Evolutionary conservation across 2,797 vertebrate species (phyloP), one percentile per base, ranked within the genome.

Genomic region (Threskiornis aethiopicus): DNA sequence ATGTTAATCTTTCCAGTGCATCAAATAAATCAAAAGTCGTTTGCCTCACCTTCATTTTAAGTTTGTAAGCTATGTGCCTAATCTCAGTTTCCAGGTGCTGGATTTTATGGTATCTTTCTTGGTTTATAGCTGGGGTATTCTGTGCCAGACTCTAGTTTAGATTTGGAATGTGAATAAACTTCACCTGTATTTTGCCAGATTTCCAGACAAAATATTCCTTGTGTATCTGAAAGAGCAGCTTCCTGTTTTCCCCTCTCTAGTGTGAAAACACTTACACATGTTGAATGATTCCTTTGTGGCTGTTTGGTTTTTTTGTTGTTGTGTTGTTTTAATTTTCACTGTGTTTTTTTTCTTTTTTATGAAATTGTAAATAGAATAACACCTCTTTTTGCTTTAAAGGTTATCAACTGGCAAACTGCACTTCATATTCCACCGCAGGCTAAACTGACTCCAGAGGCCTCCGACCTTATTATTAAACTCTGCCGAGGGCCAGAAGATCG

Each of bases 401-500:
- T 99, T 97, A 99, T 99, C 96, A 99, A 99, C 98, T 99, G 99
- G 99, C 99, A 99, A 97, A 99, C 98, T 84, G 98, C 98, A 52
- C 98, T 99, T 96, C 99, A 99, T 97, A 99, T 99, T 92, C 99
- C 99, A 51, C 98, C 98, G 16, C 98, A 98, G 67, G 99, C 99
- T 97, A 99, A 99, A 97, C 96, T 99, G 96, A 99, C 99, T 97
- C 98, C 99, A 6, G 99, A 99, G 97, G 99, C 99, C 5, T 99
- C 99, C 0, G 99, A 99, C 82, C 98, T 99, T 89, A 99, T 99
- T 46, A 98, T 99, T 39, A 99, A 99, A 87, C 97, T 99, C 73
- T 99, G 99, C 96, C 98, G 99, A 44, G 99, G 99, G 42, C 99
- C 99, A 9, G 99, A 99, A 96, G 99, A 99, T 96, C 99, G 99